Evolutionary conservation across 2,113 vertebrate species (phyloP).

Genomic region (Balaeniceps rex): DNA sequence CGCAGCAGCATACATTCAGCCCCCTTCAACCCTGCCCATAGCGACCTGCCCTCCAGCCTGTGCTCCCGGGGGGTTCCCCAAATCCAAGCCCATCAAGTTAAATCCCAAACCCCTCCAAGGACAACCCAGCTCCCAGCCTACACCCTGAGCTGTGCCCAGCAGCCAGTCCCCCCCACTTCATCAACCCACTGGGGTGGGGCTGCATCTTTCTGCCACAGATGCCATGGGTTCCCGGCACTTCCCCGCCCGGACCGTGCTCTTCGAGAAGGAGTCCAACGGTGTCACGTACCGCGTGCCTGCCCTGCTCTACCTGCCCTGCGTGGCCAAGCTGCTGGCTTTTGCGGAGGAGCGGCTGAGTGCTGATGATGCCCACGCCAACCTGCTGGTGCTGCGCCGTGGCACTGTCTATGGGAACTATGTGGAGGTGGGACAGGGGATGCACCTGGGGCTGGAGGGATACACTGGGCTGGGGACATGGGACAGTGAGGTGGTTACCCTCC

Average conservation of each 20-base stretch:
- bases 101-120: neutral
- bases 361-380: conserved; percentile 85
- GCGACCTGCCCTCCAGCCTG: neutral
- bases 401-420: conserved; percentile 80
- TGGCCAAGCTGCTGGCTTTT: conserved; percentile 85
- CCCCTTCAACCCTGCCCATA: neutral
- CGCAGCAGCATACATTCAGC: accelerated
- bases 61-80: neutral
- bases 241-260: conserved; percentile 84
- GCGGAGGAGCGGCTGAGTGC: conserved; percentile 89
- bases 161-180: accelerated
- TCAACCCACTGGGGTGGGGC: accelerated
- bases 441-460: accelerated
- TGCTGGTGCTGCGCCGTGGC: conserved; percentile 88
- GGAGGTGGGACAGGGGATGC: conserved; percentile 69
- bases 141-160: neutral
- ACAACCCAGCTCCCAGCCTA: neutral
- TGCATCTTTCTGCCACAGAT: neutral
- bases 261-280: conserved; percentile 82
- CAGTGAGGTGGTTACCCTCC: accelerated
- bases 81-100: neutral
- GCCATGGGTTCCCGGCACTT: conserved; percentile 80
- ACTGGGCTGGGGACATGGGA: accelerated
- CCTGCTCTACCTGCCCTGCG: conserved; percentile 78
- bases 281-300: conserved; percentile 91